Conservation (phyloP, 92 coral and sea anemone species). For the Phenganax marumi region DNA sequence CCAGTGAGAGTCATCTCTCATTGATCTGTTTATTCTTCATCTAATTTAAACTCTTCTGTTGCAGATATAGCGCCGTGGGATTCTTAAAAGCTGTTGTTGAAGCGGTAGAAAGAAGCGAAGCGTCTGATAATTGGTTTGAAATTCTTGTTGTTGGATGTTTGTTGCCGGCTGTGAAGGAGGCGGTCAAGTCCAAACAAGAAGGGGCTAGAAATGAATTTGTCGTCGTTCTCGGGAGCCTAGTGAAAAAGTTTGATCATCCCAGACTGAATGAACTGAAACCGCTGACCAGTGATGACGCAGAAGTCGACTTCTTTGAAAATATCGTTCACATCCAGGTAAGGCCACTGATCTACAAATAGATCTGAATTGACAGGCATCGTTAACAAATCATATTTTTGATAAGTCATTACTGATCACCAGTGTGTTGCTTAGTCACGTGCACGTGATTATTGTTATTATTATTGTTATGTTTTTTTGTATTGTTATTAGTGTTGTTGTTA, state of each 20-base stretch:
- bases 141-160: conserved; percentile 70
- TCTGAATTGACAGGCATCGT: background rate
- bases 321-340: conserved; percentile 94
- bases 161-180: conserved; percentile 72
- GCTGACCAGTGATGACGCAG: conserved; percentile 76
- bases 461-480: background rate
- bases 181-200: conserved; percentile 75
- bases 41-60: no score
- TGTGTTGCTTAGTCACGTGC: background rate
- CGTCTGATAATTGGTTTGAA: conserved; percentile 52
- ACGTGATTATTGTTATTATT: background rate
- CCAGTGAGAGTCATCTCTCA: no score
- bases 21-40: no score
- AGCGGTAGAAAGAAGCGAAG: conserved; percentile 59
- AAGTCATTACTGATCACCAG: no score
- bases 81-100: conserved; percentile 70
- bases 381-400: no score
- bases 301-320: conserved; percentile 96
- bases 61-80: conserved; percentile 65
- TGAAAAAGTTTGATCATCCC: conserved; percentile 70
- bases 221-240: conserved; percentile 64
- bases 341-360: background rate
- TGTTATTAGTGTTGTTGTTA: background rate
- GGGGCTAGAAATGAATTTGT: conserved; percentile 82
- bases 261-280: conserved; percentile 63